Evolutionary conservation across 1,140 invertebrate genomes (phyloP), one percentile per base, ranked within the genome.

Genomic region (Tetragonula clypearis): DNA sequence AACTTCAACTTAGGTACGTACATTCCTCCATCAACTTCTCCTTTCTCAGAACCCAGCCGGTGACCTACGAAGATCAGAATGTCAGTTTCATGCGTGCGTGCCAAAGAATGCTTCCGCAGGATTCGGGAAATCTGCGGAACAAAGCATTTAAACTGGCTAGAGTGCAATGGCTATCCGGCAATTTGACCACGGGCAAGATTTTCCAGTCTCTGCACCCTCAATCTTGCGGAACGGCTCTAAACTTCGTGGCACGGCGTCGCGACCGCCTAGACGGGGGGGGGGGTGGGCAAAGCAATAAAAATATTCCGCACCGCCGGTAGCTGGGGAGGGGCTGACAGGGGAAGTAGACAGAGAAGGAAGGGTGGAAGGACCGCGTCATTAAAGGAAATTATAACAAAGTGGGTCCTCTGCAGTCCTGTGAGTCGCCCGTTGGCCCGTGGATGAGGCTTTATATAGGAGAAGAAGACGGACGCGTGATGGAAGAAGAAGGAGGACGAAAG

Each of bases 301-400:
- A 91, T 90, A 91, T 90, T 87, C 72, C 75, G 78, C 86, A 76
- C 79, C 35, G 83, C 62, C 84, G 87, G 79, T 60, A 85, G 73
- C 65, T 19, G 15, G 21, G 14, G 4, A 14, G 49, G 17, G 58
- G 14, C 19, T 14, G 23, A n/a, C 23, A 21, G 73, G 56, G 73
- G 66, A 30, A 26, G 58, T 88, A 79, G 58, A 66, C 82, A 60
- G 86, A 73, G 89, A 65, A 87, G 72, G 49, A 58, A 74, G 82
- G 77, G 76, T 62, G 84, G 68, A 72, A 68, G 81, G 82, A 84
- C 74, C 86, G 76, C 89, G 84, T 92, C 91, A 92, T 92, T 92
- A 92, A 90, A 89, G 89, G 82, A 92, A 92, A 92, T 92, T 92
- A 92, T 92, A 91, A 92, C 91, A 87, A 91, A 92, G 90, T 91